A percentile compares a stretch with the other conserved stretches of the same genome.
Evolutionary conservation across 2,888 invertebrate species (phyloP).

Genomic region (Cepaea hortensis): DNA sequence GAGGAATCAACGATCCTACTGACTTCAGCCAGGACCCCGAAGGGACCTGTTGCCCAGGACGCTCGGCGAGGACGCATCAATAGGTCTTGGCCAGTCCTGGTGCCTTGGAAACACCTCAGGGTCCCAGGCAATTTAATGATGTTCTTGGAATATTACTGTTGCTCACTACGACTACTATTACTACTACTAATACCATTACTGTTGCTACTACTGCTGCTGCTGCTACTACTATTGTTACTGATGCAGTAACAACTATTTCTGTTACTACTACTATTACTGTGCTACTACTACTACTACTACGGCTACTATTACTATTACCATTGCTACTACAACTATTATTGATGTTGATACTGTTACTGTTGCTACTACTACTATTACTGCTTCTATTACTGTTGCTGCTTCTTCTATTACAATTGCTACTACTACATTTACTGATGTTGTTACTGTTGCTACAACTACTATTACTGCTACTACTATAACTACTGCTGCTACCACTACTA

Average conservation of each 20-base stretch:
- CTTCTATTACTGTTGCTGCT: neutral
- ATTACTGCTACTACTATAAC: neutral
- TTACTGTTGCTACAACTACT: neutral
- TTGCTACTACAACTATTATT: constrained; percentile 1
- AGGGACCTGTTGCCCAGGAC: too few species aligned
- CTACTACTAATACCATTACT: too few species aligned
- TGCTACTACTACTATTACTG: neutral
- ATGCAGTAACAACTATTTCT: neutral
- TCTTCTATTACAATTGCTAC: neutral
- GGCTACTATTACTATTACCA: constrained; percentile 14
- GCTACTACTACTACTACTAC: neutral
- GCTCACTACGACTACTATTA: too few species aligned
- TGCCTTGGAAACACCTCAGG: too few species aligned
- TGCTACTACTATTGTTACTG: neutral
- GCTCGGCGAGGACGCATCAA: too few species aligned
- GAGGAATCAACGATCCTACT: too few species aligned
- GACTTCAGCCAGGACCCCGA: too few species aligned
- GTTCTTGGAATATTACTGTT: too few species aligned
- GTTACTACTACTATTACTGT: too few species aligned
- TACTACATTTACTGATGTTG: neutral
- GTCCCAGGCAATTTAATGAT: too few species aligned
- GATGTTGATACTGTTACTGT: neutral
- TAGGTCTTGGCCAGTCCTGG: too few species aligned
- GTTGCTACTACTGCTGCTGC: neutral
- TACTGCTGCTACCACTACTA: neutral